Evolutionary conservation across 2,113 vertebrate species (phyloP).

Genomic region (Microcebus lehilahytsara): DNA sequence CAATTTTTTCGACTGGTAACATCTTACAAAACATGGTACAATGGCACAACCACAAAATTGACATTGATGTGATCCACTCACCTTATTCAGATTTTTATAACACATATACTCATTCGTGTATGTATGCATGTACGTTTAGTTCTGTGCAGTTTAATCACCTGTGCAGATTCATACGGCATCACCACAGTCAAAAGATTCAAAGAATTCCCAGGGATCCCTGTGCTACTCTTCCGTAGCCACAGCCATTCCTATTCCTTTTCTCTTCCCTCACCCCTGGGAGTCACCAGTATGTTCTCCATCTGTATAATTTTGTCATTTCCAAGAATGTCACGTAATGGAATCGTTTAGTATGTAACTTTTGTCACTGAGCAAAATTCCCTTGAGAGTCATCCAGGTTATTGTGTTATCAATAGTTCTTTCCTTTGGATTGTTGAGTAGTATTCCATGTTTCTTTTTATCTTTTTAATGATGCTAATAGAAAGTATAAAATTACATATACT

Average conservation of each 20-base stretch:
- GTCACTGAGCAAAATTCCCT: background rate
- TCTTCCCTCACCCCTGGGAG: background rate
- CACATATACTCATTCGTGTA: background rate
- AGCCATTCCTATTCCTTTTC: background rate
- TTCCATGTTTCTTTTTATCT: background rate
- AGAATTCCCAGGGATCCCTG: background rate
- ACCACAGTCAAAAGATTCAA: background rate
- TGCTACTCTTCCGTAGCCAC: no score
- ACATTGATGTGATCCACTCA: background rate
- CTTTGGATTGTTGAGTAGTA: background rate
- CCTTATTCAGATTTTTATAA: background rate
- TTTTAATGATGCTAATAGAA: background rate
- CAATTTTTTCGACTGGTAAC: background rate
- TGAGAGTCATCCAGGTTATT: background rate
- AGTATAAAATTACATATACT: background rate
- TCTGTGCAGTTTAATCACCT: background rate
- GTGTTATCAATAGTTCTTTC: background rate
- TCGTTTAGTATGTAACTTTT: background rate
- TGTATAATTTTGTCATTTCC: constrained; percentile 1
- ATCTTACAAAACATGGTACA: background rate
- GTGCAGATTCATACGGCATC: background rate
- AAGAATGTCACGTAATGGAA: background rate
- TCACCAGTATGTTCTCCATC: background rate
- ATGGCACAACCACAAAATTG: background rate
- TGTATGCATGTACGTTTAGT: background rate